Base-by-base conservation (phyloP, 1,140 invertebrate species). In the Zaprionus lachaisei region DNA sequence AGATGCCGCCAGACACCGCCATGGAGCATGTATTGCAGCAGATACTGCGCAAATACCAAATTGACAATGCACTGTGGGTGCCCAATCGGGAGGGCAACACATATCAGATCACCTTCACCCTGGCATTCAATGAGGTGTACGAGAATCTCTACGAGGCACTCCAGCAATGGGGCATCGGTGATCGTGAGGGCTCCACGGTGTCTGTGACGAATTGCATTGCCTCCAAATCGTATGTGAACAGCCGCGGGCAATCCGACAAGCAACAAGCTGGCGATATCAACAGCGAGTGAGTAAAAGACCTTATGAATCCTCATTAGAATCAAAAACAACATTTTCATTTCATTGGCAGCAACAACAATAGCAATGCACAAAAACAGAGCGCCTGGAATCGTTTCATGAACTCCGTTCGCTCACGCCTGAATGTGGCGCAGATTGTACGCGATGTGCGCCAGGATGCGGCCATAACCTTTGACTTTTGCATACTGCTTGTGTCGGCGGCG, bases 391-490 rank as follows among this genome's bases (percentile, higher is more conserved):
- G 93, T 9, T 95, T 95, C 73, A 93, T 95, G 58, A 93, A 94
- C 49, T 95, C 95, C 0, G 94, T 95, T 3, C 93, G 94, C 37
- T 94, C 95, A 7, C 93, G 96, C 31, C 91, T 96, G 15, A 96
- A 96, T 63, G 95, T 97, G 11, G 95, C 95, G 1, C 95, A 96
- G 93, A 95, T 97, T 3, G 94, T 96, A 1, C 94, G 95, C 75
- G 94, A 94, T 71, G 95, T 97, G 0, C 93, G 94, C 72, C 86
- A 93, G n/a, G 95, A 95, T 87, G 95, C 96, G 7, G 85, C 93
- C 2, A 93, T 97, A 17, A 96, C 96, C 0, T 97, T 97, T 93
- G 96, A 97, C 93, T 97, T 95, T 92, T 77, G 96, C 31, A 94
- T 95, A 83, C 93, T 96, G 4, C 91, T 96, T 0, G 85, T 96